Conservation (phyloP, 1,140 invertebrate genomes). For the Meteorus sp. region DNA sequence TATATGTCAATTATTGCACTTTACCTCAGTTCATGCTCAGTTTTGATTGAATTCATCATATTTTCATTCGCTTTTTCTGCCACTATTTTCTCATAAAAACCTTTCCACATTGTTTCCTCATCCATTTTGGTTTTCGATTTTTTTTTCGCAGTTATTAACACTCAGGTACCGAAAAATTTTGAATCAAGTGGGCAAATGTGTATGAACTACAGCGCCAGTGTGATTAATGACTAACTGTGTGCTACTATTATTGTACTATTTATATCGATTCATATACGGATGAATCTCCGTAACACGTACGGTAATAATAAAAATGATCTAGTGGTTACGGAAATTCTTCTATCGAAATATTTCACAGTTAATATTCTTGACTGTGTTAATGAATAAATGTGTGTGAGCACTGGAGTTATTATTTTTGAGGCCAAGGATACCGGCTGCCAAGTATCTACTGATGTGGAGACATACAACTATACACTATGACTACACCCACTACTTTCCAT, state of each 20-base stretch:
- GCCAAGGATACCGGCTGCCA: conserved; percentile 31
- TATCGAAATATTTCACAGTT: not conserved
- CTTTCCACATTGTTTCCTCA: conserved; percentile 74
- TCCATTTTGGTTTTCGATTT: conserved; percentile 47
- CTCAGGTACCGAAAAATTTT: not conserved
- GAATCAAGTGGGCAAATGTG: not conserved
- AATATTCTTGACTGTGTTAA: not conserved
- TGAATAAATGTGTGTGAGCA: conserved; percentile 1
- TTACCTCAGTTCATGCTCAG: conserved; percentile 67
- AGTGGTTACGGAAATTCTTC: too few species aligned
- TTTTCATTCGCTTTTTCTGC: conserved; percentile 63
- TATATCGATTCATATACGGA: too few species aligned
- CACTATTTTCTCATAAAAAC: conserved; percentile 67
- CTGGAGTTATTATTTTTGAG: conserved; percentile 19
- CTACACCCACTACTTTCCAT: conserved; percentile 28
- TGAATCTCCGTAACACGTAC: too few species aligned
- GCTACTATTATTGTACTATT: too few species aligned
- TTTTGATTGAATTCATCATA: conserved; percentile 60
- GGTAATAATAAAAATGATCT: too few species aligned
- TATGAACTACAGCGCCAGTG: too few species aligned
- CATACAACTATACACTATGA: conserved; percentile 21
- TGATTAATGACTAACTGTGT: too few species aligned
- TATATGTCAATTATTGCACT: conserved; percentile 27
- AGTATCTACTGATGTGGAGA: conserved; percentile 26
- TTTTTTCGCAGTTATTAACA: not conserved